Conservation (phyloP, 1,140 invertebrate species). For the Tenebrio molitor region DNA sequence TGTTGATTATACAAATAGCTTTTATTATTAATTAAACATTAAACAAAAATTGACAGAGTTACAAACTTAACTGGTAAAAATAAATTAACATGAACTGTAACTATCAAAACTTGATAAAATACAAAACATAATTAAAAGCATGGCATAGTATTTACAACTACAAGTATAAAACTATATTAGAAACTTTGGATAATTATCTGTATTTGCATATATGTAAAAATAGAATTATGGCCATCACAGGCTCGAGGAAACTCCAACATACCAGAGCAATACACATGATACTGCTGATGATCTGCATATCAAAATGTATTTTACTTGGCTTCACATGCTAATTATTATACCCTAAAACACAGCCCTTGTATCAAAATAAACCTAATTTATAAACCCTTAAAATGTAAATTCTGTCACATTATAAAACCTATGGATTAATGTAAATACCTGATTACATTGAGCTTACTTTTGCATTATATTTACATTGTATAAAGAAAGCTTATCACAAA, state of each 20-base stretch:
- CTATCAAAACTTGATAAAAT: conserved; percentile 20
- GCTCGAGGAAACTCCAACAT: conserved; percentile 3
- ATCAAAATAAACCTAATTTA: conserved; percentile 26
- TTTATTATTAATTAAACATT: conserved; percentile 36
- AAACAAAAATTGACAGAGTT: conserved; percentile 38
- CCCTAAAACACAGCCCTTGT: conserved; percentile 50
- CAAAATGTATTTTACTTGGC: conserved; percentile 50
- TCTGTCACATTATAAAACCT: conserved; percentile 35
- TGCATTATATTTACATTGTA: conserved; percentile 45
- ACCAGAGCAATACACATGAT: conserved; percentile 13
- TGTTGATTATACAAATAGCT: conserved; percentile 11
- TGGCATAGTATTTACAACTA: conserved; percentile 26
- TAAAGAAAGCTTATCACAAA: conserved; percentile 51
- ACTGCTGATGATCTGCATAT: neutral
- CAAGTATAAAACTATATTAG: conserved; percentile 17
- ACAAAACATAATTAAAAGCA: conserved; percentile 22
- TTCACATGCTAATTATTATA: conserved; percentile 33
- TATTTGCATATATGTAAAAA: conserved; percentile 25
- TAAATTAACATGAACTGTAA: conserved; percentile 43
- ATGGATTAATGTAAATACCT: conserved; percentile 39
- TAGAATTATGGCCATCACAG: conserved; percentile 38
- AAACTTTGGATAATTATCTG: conserved; percentile 36
- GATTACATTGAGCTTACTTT: conserved; percentile 42
- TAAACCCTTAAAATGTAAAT: conserved; percentile 31
- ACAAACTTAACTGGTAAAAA: conserved; percentile 32